Percentiles rank a stretch among this genome's conserved stretches.
Conservation (phyloP, 2,797 vertebrate genomes). For the Moxostoma hubbsi region DNA sequence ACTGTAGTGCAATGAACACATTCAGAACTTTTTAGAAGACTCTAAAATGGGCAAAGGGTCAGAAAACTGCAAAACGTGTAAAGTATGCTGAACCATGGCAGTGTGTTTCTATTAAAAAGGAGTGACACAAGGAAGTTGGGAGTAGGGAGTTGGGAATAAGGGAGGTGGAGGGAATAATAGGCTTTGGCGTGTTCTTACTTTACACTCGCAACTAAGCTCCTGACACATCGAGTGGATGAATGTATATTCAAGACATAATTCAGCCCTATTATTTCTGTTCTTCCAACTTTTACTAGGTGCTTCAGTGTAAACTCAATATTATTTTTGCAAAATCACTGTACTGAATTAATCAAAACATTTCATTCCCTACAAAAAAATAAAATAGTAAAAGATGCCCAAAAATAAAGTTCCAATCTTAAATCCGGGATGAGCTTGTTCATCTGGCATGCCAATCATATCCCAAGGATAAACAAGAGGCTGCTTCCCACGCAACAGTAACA, state of each 20-base stretch:
- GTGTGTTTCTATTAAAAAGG: slow-evolving; percentile 1
- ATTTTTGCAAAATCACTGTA: slow-evolving; percentile 10
- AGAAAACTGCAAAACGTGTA: slow-evolving; percentile 20
- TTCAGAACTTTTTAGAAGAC: neutral
- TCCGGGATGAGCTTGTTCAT: no score
- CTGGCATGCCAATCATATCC: neutral
- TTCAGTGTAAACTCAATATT: slow-evolving; percentile 45
- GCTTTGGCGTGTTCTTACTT: neutral
- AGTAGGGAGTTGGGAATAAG: neutral
- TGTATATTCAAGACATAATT: slow-evolving; percentile 57
- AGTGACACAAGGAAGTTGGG: slow-evolving; percentile 35
- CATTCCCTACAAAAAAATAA: neutral
- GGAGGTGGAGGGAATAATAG: slow-evolving; percentile 6
- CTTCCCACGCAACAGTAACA: no score
- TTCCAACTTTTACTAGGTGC: slow-evolving; percentile 23
- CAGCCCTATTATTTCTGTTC: slow-evolving; percentile 44
- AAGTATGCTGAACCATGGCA: neutral
- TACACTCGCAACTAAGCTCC: slow-evolving; percentile 14
- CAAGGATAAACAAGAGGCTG: no score
- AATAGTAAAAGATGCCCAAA: no score
- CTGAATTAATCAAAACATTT: neutral
- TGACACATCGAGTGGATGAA: slow-evolving; percentile 13
- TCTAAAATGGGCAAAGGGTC: neutral
- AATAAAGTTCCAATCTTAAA: no score
- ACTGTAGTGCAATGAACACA: neutral